A percentile compares a stretch with the other conserved stretches of the same genome.
phyloP scores from a whole-genome alignment of 2,888 invertebrate species.

The Lottia gigantea region DNA sequence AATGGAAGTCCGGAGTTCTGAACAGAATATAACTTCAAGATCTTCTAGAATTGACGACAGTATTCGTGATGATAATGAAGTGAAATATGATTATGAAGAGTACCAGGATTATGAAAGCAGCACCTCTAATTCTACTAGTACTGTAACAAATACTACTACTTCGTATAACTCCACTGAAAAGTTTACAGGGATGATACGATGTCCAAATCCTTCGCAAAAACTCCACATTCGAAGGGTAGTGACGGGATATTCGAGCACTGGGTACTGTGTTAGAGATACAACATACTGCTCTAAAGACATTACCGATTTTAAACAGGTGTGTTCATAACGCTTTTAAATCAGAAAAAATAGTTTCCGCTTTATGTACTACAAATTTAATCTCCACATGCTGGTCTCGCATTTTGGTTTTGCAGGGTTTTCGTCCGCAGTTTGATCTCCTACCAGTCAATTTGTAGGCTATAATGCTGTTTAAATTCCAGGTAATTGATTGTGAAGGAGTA shows the following conservation, averaged over 20 bases:
- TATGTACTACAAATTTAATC: too few species aligned
- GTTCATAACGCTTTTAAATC: too few species aligned
- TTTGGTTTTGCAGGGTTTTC: too few species aligned
- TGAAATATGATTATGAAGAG: neutral
- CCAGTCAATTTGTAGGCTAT: too few species aligned
- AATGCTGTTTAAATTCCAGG: too few species aligned
- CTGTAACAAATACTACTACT: neutral
- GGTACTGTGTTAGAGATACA: neutral
- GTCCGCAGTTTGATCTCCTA: too few species aligned
- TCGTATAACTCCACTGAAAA: neutral
- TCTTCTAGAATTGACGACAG: neutral
- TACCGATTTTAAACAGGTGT: neutral
- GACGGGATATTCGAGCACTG: neutral
- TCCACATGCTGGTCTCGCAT: too few species aligned
- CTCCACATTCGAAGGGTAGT: neutral
- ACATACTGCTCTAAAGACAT: neutral
- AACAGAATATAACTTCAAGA: neutral
- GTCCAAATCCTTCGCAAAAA: conserved; percentile 5
- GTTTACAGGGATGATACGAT: neutral
- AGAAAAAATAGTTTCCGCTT: too few species aligned
- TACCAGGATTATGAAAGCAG: neutral
- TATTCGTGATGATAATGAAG: neutral
- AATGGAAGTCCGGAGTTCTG: neutral
- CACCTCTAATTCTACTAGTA: neutral
- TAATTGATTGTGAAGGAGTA: conserved; percentile 11